Conservation (phyloP, 2,113 vertebrate species). For the Rhegmatorhina hoffmannsi region DNA sequence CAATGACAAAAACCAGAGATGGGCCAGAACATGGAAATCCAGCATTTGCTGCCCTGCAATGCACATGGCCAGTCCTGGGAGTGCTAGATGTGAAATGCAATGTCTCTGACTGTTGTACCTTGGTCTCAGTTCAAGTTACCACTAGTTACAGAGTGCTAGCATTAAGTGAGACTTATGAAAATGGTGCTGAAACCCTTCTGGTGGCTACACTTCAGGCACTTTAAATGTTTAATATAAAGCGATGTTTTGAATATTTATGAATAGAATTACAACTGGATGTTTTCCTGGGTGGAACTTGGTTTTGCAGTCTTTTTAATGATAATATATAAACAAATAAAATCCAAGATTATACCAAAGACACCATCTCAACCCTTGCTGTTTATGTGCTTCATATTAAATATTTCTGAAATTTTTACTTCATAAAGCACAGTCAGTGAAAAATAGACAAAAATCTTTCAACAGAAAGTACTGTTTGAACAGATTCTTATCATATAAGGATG, state of each 20-base stretch:
- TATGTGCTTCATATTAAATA: not conserved
- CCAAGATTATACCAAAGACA: not conserved
- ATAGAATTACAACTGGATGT: not conserved
- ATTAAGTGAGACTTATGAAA: not conserved
- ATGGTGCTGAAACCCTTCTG: not conserved
- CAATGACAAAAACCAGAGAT: not conserved
- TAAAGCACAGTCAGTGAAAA: slow-evolving; percentile 22
- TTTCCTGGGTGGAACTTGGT: not conserved
- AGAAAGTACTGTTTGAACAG: slow-evolving; percentile 13
- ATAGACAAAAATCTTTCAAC: slow-evolving; percentile 36
- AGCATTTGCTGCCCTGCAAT: not conserved
- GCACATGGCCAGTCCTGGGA: not conserved
- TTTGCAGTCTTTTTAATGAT: not conserved
- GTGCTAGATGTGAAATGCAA: not conserved
- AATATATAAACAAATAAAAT: not conserved
- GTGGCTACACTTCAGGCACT: not conserved
- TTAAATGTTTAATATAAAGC: not conserved
- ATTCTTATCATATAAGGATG: slow-evolving; percentile 24
- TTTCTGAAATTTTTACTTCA: not conserved
- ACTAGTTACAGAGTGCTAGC: not conserved
- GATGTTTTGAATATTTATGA: slow-evolving; percentile 5
- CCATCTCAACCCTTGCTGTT: not conserved
- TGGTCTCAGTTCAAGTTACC: not conserved
- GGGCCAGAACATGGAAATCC: not conserved
- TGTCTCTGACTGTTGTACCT: not conserved